A percentile compares a stretch with the other conserved stretches of the same genome.
phyloP scores from a whole-genome alignment of 2,113 vertebrate species.

The Oreochromis tanganicae region DNA sequence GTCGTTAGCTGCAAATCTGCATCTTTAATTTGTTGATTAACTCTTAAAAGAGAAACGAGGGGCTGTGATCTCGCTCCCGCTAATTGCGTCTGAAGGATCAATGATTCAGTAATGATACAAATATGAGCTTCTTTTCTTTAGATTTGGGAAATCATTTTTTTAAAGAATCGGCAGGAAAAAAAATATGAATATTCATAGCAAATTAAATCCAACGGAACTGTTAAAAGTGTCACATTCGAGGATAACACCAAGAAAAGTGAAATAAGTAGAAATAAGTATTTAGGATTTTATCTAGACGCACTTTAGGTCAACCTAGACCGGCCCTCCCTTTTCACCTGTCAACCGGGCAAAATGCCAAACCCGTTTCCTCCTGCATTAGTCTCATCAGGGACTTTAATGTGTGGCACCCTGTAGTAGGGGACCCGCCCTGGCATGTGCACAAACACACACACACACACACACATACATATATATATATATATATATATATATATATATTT shows the following conservation, averaged over 20 bases:
- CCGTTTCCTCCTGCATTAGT: conserved; percentile 70
- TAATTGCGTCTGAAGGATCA: conserved; percentile 38
- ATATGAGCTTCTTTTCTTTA: not conserved
- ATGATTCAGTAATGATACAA: not conserved
- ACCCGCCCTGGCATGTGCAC: conserved; percentile 48
- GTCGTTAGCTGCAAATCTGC: conserved; percentile 45
- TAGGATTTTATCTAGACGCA: not conserved
- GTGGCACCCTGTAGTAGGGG: conserved; percentile 59
- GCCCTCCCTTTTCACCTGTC: conserved; percentile 26
- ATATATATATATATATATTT: rapidly evolving
- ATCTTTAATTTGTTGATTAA: conserved; percentile 42
- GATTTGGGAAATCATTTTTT: not conserved
- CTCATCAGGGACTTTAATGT: conserved; percentile 69
- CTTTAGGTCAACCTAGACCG: not conserved
- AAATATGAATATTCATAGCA: conserved; percentile 19
- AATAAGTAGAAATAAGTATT: not conserved
- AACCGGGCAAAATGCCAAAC: conserved; percentile 35
- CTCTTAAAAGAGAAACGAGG: not conserved
- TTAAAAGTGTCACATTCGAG: not conserved
- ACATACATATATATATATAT: not conserved
- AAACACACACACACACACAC: conserved; percentile 25
- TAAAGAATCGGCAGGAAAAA: not conserved
- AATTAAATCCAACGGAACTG: not conserved
- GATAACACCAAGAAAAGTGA: not conserved
- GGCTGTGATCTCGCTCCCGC: not conserved